Percentiles rank a stretch among this genome's conserved stretches.
phyloP scores from a whole-genome alignment of 1,140 invertebrate genomes.

The Eriosoma lanigerum region DNA sequence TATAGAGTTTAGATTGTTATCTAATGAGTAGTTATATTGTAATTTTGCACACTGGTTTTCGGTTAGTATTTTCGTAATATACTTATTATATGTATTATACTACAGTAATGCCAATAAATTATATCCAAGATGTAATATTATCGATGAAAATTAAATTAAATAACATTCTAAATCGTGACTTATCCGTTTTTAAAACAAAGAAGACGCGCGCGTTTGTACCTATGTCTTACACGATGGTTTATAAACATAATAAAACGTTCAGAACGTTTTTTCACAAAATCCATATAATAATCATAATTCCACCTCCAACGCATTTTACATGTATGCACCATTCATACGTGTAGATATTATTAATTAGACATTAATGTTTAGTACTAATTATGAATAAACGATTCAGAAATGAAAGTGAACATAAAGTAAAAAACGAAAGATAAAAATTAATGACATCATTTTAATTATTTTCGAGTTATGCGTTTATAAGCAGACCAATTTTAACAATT shows the following conservation, averaged over 20 bases:
- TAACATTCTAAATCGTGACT: conserved; percentile 41
- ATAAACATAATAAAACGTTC: too few species aligned
- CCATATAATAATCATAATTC: not conserved
- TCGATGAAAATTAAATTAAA: conserved; percentile 29
- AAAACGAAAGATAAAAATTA: too few species aligned
- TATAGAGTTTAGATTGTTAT: not conserved
- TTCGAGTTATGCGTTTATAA: too few species aligned
- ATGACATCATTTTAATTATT: too few species aligned
- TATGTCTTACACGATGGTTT: not conserved
- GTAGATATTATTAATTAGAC: conserved; percentile 11
- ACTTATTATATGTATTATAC: not conserved
- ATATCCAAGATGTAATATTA: conserved; percentile 1
- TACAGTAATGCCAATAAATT: not conserved
- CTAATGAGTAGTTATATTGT: not conserved
- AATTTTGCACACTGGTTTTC: conserved; percentile 23
- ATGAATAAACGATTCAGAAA: too few species aligned
- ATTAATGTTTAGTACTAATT: too few species aligned
- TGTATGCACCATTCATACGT: too few species aligned
- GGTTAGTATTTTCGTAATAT: not conserved
- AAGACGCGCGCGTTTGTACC: not conserved
- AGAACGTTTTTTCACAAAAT: not conserved
- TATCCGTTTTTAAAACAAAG: conserved; percentile 3
- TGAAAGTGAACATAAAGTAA: too few species aligned
- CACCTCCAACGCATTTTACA: not conserved
- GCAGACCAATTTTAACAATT: too few species aligned